Base-by-base conservation (phyloP, 1,140 invertebrate genomes). In the Phortica variegata region DNA sequence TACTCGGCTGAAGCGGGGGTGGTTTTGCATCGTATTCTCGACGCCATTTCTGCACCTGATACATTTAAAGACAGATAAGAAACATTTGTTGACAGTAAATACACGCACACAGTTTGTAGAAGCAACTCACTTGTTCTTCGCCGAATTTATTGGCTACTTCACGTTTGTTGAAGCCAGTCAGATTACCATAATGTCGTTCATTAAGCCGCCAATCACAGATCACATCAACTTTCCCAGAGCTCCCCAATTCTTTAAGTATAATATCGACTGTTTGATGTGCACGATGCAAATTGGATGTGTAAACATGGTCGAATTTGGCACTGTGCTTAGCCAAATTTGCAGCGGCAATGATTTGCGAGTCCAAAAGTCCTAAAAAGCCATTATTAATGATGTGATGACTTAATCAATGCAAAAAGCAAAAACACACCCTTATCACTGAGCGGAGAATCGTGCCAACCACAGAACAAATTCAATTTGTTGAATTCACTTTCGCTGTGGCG, bases 401-500 rank as follows among this genome's bases (percentile, higher is more conserved):
- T 16, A 15, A 18, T 26, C 19, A n/a, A n/a, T n/a, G n/a, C n/a
- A n/a, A n/a, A n/a, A n/a, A n/a, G n/a, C 12, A 16, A 29, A 19
- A 19, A 20, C 46, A 54, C 62, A 56, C 80, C 84, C 74, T 79
- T 78, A 5, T 79, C 76, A 52, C 81, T 84, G 3, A 86, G 62
- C 17, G 80, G 70, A 2, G 82, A 80, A 62, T 85, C 84, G 54
- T 77, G 82, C 87, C 87, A 89, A 7, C 87, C 87, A 65, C 85
- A 87, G 63, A 88, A 89, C 41, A 82, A 65, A 65, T 89, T 89
- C 53, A 82, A 78, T 57, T 85, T 72, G 62, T 89, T 89, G 79
- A 84, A 89, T 69, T 84, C 84, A 61, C 85, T 88, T 71, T 89
- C 85, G n/a, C 87, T 86, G 57, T 89, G 87, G 34, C 87, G 78